Percentiles rank a stretch among this genome's conserved stretches.
phyloP scores from a whole-genome alignment of 2,113 vertebrate genomes.

The Megatriorchis doriae region DNA sequence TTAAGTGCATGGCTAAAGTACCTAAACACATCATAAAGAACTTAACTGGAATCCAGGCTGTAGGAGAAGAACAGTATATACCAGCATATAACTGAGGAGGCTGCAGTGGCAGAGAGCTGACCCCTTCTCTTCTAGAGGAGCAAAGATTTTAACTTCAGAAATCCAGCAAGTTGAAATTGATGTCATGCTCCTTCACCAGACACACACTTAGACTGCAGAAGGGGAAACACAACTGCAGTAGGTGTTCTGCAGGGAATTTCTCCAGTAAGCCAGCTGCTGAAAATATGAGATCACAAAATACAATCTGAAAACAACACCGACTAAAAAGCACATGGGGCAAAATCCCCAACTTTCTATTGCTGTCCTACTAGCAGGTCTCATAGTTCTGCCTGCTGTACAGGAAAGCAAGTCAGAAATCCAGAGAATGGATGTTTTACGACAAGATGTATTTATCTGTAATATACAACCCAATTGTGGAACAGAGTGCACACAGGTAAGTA shows the following conservation, averaged over 20 bases:
- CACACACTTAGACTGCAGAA: neutral
- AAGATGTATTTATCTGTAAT: neutral
- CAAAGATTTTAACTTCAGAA: neutral
- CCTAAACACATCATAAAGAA: neutral
- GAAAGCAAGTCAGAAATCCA: neutral
- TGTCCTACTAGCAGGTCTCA: neutral
- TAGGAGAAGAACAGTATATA: neutral
- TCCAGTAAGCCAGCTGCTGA: neutral
- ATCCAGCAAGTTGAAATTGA: neutral
- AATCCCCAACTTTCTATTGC: accelerated
- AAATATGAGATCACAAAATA: neutral
- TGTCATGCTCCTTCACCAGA: neutral
- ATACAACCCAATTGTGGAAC: neutral
- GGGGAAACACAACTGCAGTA: neutral
- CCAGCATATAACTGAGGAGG: neutral
- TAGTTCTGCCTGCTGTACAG: neutral
- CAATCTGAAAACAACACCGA: neutral
- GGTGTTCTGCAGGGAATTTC: neutral
- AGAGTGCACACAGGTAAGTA: neutral
- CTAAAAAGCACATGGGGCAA: neutral
- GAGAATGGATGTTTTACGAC: neutral
- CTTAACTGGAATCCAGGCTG: neutral
- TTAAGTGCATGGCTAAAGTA: neutral
- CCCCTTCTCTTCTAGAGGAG: neutral
- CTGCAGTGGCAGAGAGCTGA: neutral